Evolutionary conservation across 2,888 invertebrate species (phyloP).

Genomic region (Rhorus exstirpatorius): DNA sequence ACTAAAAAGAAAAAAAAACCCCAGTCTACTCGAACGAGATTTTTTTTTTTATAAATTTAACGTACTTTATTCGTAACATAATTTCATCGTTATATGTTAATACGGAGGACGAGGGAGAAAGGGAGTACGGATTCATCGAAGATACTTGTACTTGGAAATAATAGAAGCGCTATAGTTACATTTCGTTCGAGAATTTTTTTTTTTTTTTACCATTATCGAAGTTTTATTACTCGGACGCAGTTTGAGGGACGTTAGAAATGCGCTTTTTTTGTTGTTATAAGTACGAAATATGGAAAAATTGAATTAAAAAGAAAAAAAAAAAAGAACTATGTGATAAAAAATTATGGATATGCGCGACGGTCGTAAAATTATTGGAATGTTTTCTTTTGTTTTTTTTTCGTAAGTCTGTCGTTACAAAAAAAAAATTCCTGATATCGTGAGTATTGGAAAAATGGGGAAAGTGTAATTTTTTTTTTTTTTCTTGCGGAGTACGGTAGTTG

Average conservation of each 20-base stretch:
- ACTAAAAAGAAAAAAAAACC: constrained; percentile 33
- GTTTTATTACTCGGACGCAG: no score
- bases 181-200: no score
- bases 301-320: not conserved
- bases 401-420: not conserved
- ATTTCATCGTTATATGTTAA: constrained; percentile 36
- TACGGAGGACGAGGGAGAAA: not conserved
- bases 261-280: no score
- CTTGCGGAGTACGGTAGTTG: constrained; percentile 18
- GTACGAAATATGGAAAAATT: no score
- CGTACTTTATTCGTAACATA: constrained; percentile 66
- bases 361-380: not conserved
- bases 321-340: no score
- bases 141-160: no score
- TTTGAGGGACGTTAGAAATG: no score
- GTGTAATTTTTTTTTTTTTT: constrained; percentile 12
- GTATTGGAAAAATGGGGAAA: not conserved
- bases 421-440: not conserved
- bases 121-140: no score
- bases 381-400: not conserved
- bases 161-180: no score
- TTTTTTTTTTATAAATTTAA: constrained; percentile 60
- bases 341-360: not conserved
- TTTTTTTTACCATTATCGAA: no score
- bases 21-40: constrained; percentile 54